phyloP scores from a whole-genome alignment of 2,113 vertebrate species.

The Reinhardtius hippoglossoides region DNA sequence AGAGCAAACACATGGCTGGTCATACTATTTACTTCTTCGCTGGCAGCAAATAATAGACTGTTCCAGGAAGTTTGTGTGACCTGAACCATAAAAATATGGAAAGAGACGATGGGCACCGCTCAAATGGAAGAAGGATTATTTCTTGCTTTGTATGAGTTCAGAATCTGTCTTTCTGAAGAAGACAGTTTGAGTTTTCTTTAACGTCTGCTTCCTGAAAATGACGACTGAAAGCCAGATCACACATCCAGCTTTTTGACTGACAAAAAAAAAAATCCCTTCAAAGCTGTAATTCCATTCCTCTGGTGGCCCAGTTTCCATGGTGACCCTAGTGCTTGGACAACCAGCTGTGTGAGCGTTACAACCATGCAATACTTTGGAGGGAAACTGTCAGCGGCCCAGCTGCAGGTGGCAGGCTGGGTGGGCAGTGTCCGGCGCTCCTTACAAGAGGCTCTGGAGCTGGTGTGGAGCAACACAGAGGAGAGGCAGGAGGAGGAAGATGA shows the following conservation, averaged over 20 bases:
- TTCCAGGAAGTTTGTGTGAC: constrained; percentile 31
- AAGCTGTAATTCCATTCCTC: constrained; percentile 36
- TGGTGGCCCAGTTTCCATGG: constrained; percentile 53
- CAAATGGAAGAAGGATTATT: constrained; percentile 17
- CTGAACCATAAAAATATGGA: constrained; percentile 25
- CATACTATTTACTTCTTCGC: constrained; percentile 28
- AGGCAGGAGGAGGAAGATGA: constrained; percentile 59
- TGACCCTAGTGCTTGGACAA: constrained; percentile 23
- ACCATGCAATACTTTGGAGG: constrained; percentile 93
- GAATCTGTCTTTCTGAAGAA: constrained; percentile 18
- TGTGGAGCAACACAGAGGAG: constrained; percentile 76
- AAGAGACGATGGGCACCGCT: constrained; percentile 4
- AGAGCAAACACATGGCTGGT: constrained; percentile 42
- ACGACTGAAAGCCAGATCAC: constrained; percentile 19
- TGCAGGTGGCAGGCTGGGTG: constrained; percentile 90
- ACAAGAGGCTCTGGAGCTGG: constrained; percentile 88
- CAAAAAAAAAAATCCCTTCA: background rate
- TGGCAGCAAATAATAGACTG: constrained; percentile 27
- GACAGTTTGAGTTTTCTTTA: background rate
- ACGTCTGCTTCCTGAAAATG: constrained; percentile 11
- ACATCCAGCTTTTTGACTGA: constrained; percentile 33
- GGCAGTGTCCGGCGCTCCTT: constrained; percentile 88
- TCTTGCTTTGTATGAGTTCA: constrained; percentile 14
- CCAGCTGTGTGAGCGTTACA: constrained; percentile 37
- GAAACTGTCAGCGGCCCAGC: constrained; percentile 89